These are phyloP conservation scores for Phoebastria nigripes DNA, from an alignment of 2,797 vertebrate species.

Conservation along the genomic window DNA sequence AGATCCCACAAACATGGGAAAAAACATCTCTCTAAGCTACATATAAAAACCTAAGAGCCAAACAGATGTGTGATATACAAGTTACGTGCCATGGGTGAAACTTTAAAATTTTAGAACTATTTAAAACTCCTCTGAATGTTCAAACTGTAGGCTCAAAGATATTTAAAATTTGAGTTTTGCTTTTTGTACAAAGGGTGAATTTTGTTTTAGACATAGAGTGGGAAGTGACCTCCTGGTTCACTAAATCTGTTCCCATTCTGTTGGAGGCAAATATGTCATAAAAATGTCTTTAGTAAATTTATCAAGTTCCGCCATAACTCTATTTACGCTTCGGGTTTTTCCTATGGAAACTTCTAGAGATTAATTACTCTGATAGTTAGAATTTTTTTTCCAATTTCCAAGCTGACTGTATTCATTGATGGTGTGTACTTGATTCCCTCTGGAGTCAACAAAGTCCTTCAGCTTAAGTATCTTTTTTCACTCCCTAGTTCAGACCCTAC, in stretches of 20 bases:
- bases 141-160: not conserved
- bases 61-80: not conserved
- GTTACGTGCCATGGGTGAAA: not conserved
- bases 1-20: not conserved
- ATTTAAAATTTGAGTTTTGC: not conserved
- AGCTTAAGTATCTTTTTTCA: not conserved
- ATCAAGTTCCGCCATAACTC: not conserved
- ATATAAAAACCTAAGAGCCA: not conserved
- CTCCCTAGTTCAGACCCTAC: not conserved
- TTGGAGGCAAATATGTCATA: not conserved
- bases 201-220: not conserved
- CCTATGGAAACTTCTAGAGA: not conserved
- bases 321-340: not conserved
- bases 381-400: not conserved
- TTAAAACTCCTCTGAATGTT: not conserved
- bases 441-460: not conserved
- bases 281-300: not conserved
- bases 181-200: not conserved
- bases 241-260: not conserved
- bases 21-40: not conserved
- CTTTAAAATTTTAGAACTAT: not conserved
- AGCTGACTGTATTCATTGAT: not conserved
- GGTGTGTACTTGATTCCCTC: rapidly evolving
- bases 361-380: not conserved
- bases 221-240: not conserved